Evolutionary conservation across 1,140 invertebrate species (phyloP).

Genomic region (Hylaeus anthracinus): DNA sequence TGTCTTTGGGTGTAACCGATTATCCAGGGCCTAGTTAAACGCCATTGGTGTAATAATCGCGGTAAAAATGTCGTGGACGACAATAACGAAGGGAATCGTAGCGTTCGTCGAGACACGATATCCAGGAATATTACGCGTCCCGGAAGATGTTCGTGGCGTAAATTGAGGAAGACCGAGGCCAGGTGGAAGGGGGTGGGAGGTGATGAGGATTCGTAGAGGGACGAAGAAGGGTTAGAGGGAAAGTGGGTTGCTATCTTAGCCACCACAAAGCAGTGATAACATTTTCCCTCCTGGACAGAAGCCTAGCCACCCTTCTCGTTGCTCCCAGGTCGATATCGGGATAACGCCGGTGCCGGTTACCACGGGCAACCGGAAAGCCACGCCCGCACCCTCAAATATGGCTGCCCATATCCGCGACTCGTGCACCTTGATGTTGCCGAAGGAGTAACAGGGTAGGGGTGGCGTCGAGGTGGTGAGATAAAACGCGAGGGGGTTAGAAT

Average conservation of each 20-base stretch:
- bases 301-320: slow-evolving; percentile 78
- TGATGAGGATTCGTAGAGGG: slow-evolving; percentile 54
- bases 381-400: slow-evolving; percentile 78
- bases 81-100: slow-evolving; percentile 8
- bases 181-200: slow-evolving; percentile 32
- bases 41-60: too few relatives aligned
- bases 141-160: slow-evolving; percentile 25
- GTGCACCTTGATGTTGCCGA: slow-evolving; percentile 31
- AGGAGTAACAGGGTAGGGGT: slow-evolving; percentile 8
- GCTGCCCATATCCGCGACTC: slow-evolving; percentile 66
- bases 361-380: slow-evolving; percentile 76
- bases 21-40: too few relatives aligned
- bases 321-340: slow-evolving; percentile 78
- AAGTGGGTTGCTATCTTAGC: slow-evolving; percentile 79
- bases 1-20: too few relatives aligned
- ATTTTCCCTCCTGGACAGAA: slow-evolving; percentile 81
- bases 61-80: not conserved
- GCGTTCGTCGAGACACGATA: slow-evolving; percentile 14
- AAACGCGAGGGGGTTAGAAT: slow-evolving; percentile 71
- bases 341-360: slow-evolving; percentile 74
- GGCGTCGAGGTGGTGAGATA: slow-evolving; percentile 41
- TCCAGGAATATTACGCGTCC: slow-evolving; percentile 16
- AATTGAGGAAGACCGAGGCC: not conserved
- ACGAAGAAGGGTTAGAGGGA: slow-evolving; percentile 61
- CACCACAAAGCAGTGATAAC: slow-evolving; percentile 82